Percentiles rank a stretch among this genome's conserved stretches.
Evolutionary conservation across 2,888 invertebrate genomes (phyloP).

Genomic region (Megalurothrips usitatus): DNA sequence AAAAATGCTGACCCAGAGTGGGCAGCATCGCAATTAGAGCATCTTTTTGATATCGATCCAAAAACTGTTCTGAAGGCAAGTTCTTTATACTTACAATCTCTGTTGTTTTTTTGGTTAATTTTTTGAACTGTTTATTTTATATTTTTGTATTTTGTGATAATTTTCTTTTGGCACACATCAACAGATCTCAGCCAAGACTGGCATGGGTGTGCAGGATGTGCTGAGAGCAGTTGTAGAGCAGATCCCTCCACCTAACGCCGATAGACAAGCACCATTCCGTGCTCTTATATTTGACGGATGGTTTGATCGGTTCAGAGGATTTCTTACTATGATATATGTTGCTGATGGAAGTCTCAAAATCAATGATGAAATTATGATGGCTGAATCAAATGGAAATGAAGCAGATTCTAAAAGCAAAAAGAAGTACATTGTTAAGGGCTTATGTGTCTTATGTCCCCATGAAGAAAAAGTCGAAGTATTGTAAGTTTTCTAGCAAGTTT

Average conservation of each 20-base stretch:
- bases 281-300: constrained; percentile 90
- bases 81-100: constrained; percentile 22
- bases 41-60: constrained; percentile 75
- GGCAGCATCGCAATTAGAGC: constrained; percentile 71
- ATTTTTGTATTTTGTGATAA: constrained; percentile 28
- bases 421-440: constrained; percentile 69
- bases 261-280: constrained; percentile 59
- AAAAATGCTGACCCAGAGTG: constrained; percentile 82
- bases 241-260: constrained; percentile 68
- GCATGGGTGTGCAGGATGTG: constrained; percentile 74
- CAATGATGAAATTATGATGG: constrained; percentile 71
- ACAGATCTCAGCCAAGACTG: constrained; percentile 84
- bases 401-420: constrained; percentile 58
- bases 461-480: constrained; percentile 62
- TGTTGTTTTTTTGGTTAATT: not conserved
- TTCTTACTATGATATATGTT: constrained; percentile 70
- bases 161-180: constrained; percentile 32
- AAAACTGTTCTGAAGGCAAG: constrained; percentile 66
- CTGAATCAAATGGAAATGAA: constrained; percentile 23
- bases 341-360: constrained; percentile 67
- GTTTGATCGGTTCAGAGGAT: constrained; percentile 81
- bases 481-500: constrained; percentile 47
- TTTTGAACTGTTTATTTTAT: not conserved
- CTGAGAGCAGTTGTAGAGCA: constrained; percentile 70
- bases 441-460: constrained; percentile 75